Percentiles rank a stretch among this genome's conserved stretches.
Conservation (phyloP, 2,113 vertebrate genomes). For the Chitala chitala region DNA sequence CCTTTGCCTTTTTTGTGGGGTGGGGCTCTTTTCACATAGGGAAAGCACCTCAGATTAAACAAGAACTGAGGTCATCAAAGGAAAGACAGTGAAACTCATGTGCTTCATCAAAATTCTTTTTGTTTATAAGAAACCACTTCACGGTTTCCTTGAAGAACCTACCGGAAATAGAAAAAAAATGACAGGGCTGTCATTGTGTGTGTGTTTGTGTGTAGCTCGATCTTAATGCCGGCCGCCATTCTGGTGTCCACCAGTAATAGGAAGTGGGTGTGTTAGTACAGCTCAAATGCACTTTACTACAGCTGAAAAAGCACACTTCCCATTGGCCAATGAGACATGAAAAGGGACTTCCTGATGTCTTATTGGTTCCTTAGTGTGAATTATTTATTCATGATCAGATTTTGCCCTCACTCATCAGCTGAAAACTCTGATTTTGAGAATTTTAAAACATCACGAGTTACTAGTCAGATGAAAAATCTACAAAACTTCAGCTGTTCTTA, state of each 20-base stretch:
- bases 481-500: neutral
- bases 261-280: neutral
- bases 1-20: neutral
- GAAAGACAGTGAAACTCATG: neutral
- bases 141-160: neutral
- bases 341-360: neutral
- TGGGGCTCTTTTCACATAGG: neutral
- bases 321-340: neutral
- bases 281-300: neutral
- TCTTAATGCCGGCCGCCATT: no score
- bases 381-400: neutral
- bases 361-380: neutral
- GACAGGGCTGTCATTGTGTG: neutral
- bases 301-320: neutral
- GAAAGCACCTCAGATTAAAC: neutral
- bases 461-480: neutral
- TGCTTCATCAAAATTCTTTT: neutral
- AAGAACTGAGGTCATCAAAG: neutral
- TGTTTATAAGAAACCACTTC: constrained; percentile 3
- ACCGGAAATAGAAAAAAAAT: neutral
- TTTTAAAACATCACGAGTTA: neutral
- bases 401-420: neutral
- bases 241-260: neutral
- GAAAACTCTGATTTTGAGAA: neutral
- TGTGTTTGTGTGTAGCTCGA: no score